Conservation (phyloP, 1,140 invertebrate genomes). For the Conus ventricosus region DNA sequence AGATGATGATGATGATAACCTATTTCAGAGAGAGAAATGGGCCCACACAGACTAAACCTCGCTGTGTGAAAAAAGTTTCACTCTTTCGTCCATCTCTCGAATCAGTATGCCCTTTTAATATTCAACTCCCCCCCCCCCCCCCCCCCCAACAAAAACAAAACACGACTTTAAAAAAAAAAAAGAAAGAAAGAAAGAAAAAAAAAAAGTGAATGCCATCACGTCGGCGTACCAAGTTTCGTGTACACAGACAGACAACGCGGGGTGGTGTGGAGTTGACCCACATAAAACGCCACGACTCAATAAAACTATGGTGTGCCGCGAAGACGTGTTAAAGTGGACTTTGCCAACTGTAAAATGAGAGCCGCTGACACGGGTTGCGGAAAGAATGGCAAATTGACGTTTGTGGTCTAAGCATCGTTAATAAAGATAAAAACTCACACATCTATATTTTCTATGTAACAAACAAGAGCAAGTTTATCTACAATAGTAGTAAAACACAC, state of each 20-base stretch:
- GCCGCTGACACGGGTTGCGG: background rate
- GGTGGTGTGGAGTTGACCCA: slow-evolving; percentile 19
- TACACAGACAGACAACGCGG: background rate
- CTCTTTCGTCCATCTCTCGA: too few species aligned
- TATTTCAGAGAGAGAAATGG: too few species aligned
- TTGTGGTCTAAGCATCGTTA: background rate
- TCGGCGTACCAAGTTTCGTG: background rate
- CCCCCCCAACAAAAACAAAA: too few species aligned
- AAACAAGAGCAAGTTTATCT: too few species aligned
- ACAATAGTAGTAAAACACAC: background rate
- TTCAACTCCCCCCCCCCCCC: too few species aligned
- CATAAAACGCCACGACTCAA: slow-evolving; percentile 15
- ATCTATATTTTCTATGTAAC: too few species aligned
- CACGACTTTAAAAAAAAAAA: too few species aligned
- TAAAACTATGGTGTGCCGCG: slow-evolving; percentile 9
- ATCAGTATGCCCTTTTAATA: too few species aligned
- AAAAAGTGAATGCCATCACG: slow-evolving; percentile 17
- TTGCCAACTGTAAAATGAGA: background rate
- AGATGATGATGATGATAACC: too few species aligned
- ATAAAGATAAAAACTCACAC: too few species aligned
- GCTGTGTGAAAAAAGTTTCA: too few species aligned
- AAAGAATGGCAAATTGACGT: background rate
- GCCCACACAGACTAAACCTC: too few species aligned
- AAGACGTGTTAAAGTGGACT: background rate
- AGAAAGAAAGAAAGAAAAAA: background rate